Evolutionary conservation across 2,797 vertebrate genomes (phyloP), one percentile per base, ranked within the genome.

Genomic region (Amniataba percoides): DNA sequence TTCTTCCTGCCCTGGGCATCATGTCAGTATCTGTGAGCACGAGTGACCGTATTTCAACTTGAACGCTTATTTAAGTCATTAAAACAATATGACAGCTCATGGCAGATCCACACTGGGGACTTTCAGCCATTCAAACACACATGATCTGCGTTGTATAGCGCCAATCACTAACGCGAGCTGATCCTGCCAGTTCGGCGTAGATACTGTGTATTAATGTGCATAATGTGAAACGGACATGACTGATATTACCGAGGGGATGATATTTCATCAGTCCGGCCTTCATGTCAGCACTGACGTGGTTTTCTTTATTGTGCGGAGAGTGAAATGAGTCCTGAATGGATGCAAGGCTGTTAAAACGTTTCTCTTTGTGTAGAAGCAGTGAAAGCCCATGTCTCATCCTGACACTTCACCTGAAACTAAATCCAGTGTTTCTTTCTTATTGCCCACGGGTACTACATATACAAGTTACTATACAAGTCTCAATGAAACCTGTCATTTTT

Each of bases 401-500:
- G 23, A 25, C 18, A 60, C 14, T 45, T 25, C 21, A 1, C 16
- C 48, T 25, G 21, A 46, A 39, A 57, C 36, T 16, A 60, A 39
- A 53, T n/a, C 36, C 11, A 65, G 12, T 36, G 25, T 1, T 31
- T 36, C 39, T 61, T 25, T 71, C 49, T 61, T 64, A 55, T 48
- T 27, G 14, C 53, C 1, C 36, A 71, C 13, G 3, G 40, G 11
- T 46, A 52, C n/a, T 27, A 31, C 14, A 13, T 42, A 9, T 6
- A 27, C 14, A 39, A 27, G 48, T 39, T 21, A 72, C 16, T 5
- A 16, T 2, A 21, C 34, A 34, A 68, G 56, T 19, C 51, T 3
- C n/a, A 61, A 43, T 55, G 58, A 53, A 66, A 71, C 21, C 39
- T 69, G 58, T 51, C 6, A 51, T 77, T 43, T 56, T 45, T 58